phyloP scores from a whole-genome alignment of 2,888 invertebrate genomes.

The Euphydryas editha region DNA sequence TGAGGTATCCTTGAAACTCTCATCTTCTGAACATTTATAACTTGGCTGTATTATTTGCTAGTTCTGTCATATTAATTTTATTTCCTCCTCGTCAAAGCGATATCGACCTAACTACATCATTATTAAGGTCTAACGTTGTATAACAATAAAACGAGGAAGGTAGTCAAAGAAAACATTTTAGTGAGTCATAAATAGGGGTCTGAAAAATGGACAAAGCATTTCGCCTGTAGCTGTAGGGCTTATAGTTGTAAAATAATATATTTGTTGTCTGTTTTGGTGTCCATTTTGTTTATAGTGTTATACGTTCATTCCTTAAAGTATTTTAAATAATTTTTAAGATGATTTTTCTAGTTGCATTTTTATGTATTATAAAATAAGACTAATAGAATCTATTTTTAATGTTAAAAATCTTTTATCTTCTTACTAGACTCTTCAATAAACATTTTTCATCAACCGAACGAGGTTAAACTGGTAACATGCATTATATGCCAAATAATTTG shows the following conservation, averaged over 20 bases:
- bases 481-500: neutral
- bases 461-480: neutral
- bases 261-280: neutral
- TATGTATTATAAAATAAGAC: too few relatives aligned
- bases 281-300: neutral
- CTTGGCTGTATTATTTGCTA: constrained; percentile 25
- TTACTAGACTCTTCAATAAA: too few relatives aligned
- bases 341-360: too few relatives aligned
- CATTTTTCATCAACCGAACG: neutral
- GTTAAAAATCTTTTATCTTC: too few relatives aligned
- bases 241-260: constrained; percentile 8
- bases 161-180: constrained; percentile 53
- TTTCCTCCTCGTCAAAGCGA: constrained; percentile 28
- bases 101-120: constrained; percentile 33
- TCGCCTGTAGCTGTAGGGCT: constrained; percentile 25
- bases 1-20: constrained; percentile 12
- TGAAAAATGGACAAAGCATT: constrained; percentile 50
- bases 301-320: neutral
- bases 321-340: neutral
- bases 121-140: constrained; percentile 38
- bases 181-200: constrained; percentile 59
- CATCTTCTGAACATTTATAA: constrained; percentile 20
- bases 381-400: too few relatives aligned
- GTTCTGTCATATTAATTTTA: constrained; percentile 30
- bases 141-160: constrained; percentile 31